Evolutionary conservation across 2,113 vertebrate species (phyloP).

Genomic region (Chaetorhynchus papuensis): DNA sequence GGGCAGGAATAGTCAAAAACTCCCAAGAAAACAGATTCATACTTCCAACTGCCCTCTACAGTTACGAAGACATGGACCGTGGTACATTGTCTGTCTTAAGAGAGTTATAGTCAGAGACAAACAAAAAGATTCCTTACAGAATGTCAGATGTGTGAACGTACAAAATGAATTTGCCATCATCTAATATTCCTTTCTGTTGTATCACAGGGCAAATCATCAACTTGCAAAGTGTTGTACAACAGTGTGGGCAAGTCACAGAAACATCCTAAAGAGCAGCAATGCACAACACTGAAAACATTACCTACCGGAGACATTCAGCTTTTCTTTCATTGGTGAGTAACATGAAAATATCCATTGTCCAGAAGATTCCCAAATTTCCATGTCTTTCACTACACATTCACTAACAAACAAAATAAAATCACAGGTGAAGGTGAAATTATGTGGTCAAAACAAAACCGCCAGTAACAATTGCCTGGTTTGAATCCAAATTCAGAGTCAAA

Average conservation of each 20-base stretch:
- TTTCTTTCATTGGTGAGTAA: constrained; percentile 76
- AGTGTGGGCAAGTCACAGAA: background rate
- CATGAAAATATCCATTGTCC: constrained; percentile 90
- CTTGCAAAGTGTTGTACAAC: background rate
- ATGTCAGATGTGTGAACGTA: background rate
- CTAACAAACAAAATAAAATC: constrained; percentile 59
- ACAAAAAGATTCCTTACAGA: background rate
- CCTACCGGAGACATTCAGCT: constrained; percentile 80
- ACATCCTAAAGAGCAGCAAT: background rate
- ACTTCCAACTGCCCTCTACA: background rate
- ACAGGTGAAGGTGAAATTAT: background rate
- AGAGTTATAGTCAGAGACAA: background rate
- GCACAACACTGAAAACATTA: background rate
- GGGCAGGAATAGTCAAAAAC: constrained; percentile 37
- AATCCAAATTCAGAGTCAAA: background rate
- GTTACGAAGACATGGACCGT: background rate
- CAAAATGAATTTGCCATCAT: background rate
- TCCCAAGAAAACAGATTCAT: background rate
- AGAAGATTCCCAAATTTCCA: constrained; percentile 87
- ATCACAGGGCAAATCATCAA: background rate
- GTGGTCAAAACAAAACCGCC: background rate
- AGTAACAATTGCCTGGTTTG: background rate
- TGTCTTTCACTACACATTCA: constrained; percentile 82
- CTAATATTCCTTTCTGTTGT: background rate
- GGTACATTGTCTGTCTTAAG: background rate